Evolutionary conservation across 2,888 invertebrate genomes (phyloP).

Genomic region (Chloroclysta siterata): DNA sequence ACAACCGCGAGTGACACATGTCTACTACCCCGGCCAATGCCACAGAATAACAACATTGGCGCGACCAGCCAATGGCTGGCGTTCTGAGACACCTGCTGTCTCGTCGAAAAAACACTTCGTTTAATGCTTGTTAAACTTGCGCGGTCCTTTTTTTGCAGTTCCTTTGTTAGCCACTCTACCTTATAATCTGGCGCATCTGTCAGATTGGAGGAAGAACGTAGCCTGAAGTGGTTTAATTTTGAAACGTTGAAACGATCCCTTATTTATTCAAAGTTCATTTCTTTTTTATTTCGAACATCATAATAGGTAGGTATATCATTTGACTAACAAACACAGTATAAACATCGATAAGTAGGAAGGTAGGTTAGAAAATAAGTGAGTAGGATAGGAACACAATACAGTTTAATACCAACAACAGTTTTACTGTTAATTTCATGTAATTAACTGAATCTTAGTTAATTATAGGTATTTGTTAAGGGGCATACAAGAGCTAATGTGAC

Average conservation of each 20-base stretch:
- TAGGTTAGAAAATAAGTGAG: too few relatives aligned
- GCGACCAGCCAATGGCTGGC: constrained; percentile 46
- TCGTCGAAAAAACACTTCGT: constrained; percentile 40
- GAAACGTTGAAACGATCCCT: constrained; percentile 10
- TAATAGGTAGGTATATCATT: too few relatives aligned
- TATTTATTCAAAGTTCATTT: constrained; percentile 17
- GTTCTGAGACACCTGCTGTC: constrained; percentile 49
- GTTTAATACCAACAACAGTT: too few relatives aligned
- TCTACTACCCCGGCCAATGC: constrained; percentile 6
- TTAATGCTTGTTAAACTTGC: constrained; percentile 42
- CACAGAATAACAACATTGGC: constrained; percentile 15
- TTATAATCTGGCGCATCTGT: constrained; percentile 44
- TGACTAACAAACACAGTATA: too few relatives aligned
- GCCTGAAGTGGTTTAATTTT: constrained; percentile 19
- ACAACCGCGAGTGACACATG: neutral
- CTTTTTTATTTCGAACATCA: neutral
- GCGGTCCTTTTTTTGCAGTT: constrained; percentile 40
- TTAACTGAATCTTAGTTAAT: too few relatives aligned
- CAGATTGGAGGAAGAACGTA: constrained; percentile 22
- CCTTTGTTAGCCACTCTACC: constrained; percentile 42
- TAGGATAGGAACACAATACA: too few relatives aligned
- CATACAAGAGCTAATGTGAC: too few relatives aligned
- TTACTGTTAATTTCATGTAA: too few relatives aligned
- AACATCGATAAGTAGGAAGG: too few relatives aligned
- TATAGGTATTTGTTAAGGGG: too few relatives aligned